These are phyloP conservation scores for Pipa parva DNA, from an alignment of 2,113 vertebrate genomes.

Conservation along the genomic window DNA sequence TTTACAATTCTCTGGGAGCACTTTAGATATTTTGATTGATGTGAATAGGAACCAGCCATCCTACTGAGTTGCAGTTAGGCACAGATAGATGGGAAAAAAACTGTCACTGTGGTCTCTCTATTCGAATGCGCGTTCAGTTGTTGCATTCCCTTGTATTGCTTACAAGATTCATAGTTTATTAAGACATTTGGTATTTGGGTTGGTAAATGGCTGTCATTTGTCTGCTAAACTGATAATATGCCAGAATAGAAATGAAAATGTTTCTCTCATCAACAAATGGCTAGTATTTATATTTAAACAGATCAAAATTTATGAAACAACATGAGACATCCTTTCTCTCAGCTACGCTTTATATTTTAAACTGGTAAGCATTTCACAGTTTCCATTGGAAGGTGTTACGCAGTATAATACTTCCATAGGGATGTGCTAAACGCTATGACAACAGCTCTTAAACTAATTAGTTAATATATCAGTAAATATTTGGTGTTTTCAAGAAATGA, in stretches of 20 bases:
- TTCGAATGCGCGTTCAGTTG: background rate
- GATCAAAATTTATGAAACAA: slow-evolving; percentile 4
- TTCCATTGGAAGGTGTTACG: slow-evolving; percentile 6
- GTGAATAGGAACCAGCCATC: background rate
- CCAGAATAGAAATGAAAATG: slow-evolving; percentile 13
- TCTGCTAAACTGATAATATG: slow-evolving; percentile 31
- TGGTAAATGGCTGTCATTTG: slow-evolving; percentile 31
- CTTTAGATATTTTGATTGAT: background rate
- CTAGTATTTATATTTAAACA: slow-evolving; percentile 33
- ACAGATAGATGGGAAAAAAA: background rate
- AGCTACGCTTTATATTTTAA: background rate
- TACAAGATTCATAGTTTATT: slow-evolving; percentile 19
- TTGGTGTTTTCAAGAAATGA: background rate
- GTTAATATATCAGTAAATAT: slow-evolving; percentile 4
- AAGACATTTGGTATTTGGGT: slow-evolving; percentile 22
- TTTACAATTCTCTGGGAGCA: background rate
- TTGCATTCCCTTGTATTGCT: slow-evolving; percentile 2
- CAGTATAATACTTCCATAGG: background rate
- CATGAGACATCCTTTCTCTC: background rate
- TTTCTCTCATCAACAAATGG: slow-evolving; percentile 36
- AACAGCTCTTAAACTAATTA: slow-evolving; percentile 9
- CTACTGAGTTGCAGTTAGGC: too few relatives aligned
- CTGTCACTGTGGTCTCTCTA: background rate
- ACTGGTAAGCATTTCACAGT: slow-evolving; percentile 8
- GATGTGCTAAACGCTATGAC: slow-evolving; percentile 12